Evolutionary conservation across 2,888 invertebrate genomes (phyloP).

Genomic region (Erebia epiphron): DNA sequence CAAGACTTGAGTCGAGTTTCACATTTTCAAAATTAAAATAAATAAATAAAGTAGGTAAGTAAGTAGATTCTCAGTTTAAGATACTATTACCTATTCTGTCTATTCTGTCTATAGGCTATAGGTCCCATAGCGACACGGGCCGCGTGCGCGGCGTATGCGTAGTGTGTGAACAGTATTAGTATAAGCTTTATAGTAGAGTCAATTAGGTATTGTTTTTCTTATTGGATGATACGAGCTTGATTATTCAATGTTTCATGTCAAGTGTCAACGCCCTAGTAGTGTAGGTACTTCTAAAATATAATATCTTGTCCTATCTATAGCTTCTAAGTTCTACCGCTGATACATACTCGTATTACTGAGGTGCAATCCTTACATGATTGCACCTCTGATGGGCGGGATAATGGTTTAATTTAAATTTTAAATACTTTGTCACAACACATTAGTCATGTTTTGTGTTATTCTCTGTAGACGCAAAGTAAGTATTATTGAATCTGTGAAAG

Average conservation of each 20-base stretch:
- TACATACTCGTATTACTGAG: background rate
- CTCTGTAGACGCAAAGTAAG: too few species aligned
- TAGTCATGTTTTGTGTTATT: background rate
- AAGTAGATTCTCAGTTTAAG: too few species aligned
- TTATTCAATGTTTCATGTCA: constrained; percentile 1
- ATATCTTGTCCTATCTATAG: background rate
- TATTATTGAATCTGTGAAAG: too few species aligned
- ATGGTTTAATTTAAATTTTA: background rate
- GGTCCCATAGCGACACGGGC: too few species aligned
- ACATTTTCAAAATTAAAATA: too few species aligned
- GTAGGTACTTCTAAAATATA: background rate
- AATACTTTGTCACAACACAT: background rate
- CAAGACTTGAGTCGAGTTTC: too few species aligned
- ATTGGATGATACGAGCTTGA: background rate
- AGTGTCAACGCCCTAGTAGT: background rate
- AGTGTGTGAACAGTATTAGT: background rate
- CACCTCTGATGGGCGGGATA: background rate
- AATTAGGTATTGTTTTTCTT: constrained; percentile 14
- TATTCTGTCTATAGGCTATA: too few species aligned
- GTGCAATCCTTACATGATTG: too few species aligned
- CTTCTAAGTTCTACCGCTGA: too few species aligned
- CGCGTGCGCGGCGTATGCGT: background rate
- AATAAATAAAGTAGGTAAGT: too few species aligned
- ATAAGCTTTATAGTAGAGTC: background rate
- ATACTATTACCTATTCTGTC: too few species aligned